A percentile compares a stretch with the other conserved stretches of the same genome.
phyloP scores from a whole-genome alignment of 2,888 invertebrate species.

The Brenthis ino region DNA sequence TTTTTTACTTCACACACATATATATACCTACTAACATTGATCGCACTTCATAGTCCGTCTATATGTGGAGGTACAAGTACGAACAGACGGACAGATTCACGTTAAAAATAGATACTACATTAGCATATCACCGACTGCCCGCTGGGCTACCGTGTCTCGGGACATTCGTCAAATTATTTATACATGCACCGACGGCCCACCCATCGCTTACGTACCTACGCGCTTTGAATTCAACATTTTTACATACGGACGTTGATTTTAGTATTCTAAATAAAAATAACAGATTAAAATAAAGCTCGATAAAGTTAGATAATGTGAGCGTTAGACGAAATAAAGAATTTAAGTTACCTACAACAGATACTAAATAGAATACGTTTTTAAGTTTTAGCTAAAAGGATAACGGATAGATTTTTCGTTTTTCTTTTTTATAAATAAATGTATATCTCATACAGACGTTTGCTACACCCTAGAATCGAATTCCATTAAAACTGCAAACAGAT shows the following conservation, averaged over 20 bases:
- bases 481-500: too few species aligned
- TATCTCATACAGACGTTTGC: too few species aligned
- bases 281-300: conserved; percentile 3
- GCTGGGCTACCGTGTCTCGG: conserved; percentile 42
- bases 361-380: too few species aligned
- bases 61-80: neutral
- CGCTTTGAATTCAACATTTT: conserved; percentile 21
- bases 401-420: too few species aligned
- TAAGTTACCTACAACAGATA: too few species aligned
- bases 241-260: conserved; percentile 1
- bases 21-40: too few species aligned
- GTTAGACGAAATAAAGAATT: neutral
- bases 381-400: too few species aligned
- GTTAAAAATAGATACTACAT: conserved; percentile 11
- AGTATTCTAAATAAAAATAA: conserved; percentile 16
- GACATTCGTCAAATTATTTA: conserved; percentile 72
- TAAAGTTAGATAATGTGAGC: neutral
- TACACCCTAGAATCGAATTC: too few species aligned
- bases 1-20: too few species aligned
- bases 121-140: conserved; percentile 28
- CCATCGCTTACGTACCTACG: conserved; percentile 30
- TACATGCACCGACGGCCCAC: conserved; percentile 48
- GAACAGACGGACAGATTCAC: neutral
- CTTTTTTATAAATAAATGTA: too few species aligned
- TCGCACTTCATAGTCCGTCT: neutral